Evolutionary conservation across 2,113 vertebrate species (phyloP), one percentile per base, ranked within the genome.

Genomic region (Ictalurus furcatus): DNA sequence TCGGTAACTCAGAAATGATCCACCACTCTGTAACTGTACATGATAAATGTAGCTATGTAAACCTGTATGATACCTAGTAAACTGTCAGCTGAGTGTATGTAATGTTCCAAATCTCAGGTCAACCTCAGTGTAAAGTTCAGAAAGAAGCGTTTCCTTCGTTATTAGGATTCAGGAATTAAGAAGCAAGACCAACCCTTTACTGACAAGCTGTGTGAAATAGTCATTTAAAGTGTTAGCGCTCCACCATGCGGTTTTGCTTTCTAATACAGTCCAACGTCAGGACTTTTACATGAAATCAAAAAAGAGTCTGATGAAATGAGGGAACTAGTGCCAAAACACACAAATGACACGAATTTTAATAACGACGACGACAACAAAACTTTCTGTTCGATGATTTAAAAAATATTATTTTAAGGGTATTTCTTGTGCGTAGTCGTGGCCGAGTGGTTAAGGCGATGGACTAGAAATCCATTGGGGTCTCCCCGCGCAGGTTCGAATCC

Each of bases 391-490:
- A 14, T n/a, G 6, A 74, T 40, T 74, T 23, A 74, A 74, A 19
- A 8, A 0, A 0, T 5, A 7, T 0, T 11, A 76, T 44, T 11
- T 76, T 0, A 6, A 1, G 7, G 9, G 0, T 1, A 11, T 76
- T 12, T 2, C 1, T 16, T 1, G 23, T 63, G 48, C 0, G 96
- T 97, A 97, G 96, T 97, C 96, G 96, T 97, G 96, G 96, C 96
- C 96, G 96, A 97, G 96, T 97, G 96, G 96, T 97, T 97, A 97
- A 97, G 96, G 96, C 96, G 96, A 96, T 97, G 97, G 96, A 96
- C 95, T 96, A 95, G 95, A 96, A 96, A 96, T 96, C 95, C 95
- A 96, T 96, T 96, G 95, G 96, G 96, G 96, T 97, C 95, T 96
- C 95, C 96, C 96, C 95, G 95, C 95, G 95, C 96, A 97, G 96